Conservation (phyloP, 1,140 invertebrate genomes). For the Pogonomyrmex californicus region DNA sequence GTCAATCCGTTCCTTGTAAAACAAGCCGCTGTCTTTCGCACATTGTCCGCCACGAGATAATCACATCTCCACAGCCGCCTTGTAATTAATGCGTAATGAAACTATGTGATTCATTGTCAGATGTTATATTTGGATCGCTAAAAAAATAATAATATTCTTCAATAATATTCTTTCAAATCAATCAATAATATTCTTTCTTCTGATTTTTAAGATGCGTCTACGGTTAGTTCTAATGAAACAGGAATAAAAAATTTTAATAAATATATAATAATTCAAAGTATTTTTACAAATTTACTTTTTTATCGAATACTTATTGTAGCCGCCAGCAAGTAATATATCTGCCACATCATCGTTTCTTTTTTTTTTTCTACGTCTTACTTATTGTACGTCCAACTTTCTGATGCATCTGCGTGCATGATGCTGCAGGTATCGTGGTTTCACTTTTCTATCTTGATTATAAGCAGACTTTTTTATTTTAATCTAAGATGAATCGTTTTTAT, state of each 20-base stretch:
- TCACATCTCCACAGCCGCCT: conserved; percentile 74
- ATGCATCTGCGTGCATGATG: conserved; percentile 48
- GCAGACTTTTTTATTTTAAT: background rate
- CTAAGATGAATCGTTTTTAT: background rate
- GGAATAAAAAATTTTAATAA: background rate
- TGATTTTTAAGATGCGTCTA: background rate
- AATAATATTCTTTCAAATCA: too few relatives aligned
- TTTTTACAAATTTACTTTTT: background rate
- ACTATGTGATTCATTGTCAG: conserved; percentile 79
- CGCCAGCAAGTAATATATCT: conserved; percentile 9
- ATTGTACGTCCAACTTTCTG: conserved; percentile 22
- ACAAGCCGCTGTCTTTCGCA: conserved; percentile 67
- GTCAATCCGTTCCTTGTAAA: conserved; percentile 68
- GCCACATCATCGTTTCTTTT: conserved; percentile 5
- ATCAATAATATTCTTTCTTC: too few relatives aligned
- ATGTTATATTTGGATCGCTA: conserved; percentile 68
- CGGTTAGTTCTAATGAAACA: background rate
- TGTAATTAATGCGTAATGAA: conserved; percentile 82
- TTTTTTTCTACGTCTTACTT: background rate
- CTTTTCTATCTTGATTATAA: conserved; percentile 29
- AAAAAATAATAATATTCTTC: too few relatives aligned
- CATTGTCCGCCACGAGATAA: conserved; percentile 77
- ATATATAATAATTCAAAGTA: background rate
- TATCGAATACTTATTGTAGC: background rate
- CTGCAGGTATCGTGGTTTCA: conserved; percentile 4